Evolutionary conservation across 2,888 invertebrate species (phyloP), one percentile per base, ranked within the genome.

Genomic region (Oligia strigilis): DNA sequence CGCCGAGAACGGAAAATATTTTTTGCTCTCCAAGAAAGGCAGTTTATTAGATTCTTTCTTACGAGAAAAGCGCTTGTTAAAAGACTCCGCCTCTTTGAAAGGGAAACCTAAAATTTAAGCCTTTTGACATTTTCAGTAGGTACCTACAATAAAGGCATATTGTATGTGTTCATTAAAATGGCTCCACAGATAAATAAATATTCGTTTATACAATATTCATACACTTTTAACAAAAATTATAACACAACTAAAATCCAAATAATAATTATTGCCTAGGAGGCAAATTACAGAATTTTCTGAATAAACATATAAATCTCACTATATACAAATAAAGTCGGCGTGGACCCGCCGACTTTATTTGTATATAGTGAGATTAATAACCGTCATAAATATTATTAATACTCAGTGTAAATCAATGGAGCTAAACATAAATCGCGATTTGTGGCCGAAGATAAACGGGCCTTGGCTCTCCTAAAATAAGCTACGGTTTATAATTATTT

Each of bases 351-450:
- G 8, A 19, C 4, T 79, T 85, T 85, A 74, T 85, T 79, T 77
- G 62, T 83, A 23, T 36, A 65, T 36, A 65, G 13, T 29, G 66
- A 75, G 80, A 85, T 83, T 85, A 66, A 87, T 80, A 69, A 64
- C 84, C 49, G 1, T 46, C 49, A 83, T 87, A 80, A 87, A 87
- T 80, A 77, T 83, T 58, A 85, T 75, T 86, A 74, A 72, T 80
- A 58, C 64, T 43, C 8, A 36, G 62, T 40, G 36, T 87, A 87
- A 87, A 80, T 85, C 77, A 69, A 72, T 75, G 65, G 14, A 64
- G 43, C 75, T 66, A 83, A 75, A 87, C 67, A 75, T 83, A 29
- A 29, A 86, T 29, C 55, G 19, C 36, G 62, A 60, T 71, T 40
- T 43, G 55, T 78, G 65, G 77, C 80, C 76, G n/a, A 72, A 72